phyloP scores from a whole-genome alignment of 2,888 invertebrate genomes.

The Exephanes ischioxanthus region DNA sequence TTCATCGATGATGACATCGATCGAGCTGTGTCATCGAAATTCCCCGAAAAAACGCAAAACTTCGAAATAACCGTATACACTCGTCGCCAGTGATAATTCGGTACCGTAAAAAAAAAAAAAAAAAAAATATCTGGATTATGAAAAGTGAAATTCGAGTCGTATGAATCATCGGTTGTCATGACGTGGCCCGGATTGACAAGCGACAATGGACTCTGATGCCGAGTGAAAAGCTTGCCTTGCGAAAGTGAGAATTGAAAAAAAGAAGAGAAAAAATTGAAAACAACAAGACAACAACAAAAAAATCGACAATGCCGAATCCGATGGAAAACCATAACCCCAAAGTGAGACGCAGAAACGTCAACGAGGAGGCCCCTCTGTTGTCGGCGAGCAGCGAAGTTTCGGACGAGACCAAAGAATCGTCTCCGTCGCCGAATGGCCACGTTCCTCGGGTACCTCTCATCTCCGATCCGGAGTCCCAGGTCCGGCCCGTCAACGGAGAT shows the following conservation, averaged over 20 bases:
- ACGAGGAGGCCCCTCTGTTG: slow-evolving; percentile 55
- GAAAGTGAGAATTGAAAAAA: neutral
- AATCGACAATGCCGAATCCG: slow-evolving; percentile 37
- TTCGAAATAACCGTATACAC: neutral
- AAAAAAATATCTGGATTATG: neutral
- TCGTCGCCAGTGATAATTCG: neutral
- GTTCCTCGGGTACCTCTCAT: slow-evolving; percentile 74
- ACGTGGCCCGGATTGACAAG: slow-evolving; percentile 9
- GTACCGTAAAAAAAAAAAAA: neutral
- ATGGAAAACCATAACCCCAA: slow-evolving; percentile 73
- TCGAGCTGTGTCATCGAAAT: neutral
- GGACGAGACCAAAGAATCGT: slow-evolving; percentile 27
- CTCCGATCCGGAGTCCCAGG: slow-evolving; percentile 61
- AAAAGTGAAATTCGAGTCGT: neutral
- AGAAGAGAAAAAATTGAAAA: neutral
- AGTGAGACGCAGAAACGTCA: slow-evolving; percentile 71
- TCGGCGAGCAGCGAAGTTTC: neutral
- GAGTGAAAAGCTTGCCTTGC: neutral
- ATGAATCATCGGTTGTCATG: slow-evolving; percentile 3
- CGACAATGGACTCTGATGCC: neutral
- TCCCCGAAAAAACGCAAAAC: neutral
- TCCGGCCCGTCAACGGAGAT: slow-evolving; percentile 70
- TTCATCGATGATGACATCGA: slow-evolving; percentile 17
- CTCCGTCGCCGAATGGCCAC: slow-evolving; percentile 67
- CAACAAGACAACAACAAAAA: neutral